Percentiles rank a stretch among this genome's conserved stretches.
Evolutionary conservation across 2,113 vertebrate species (phyloP).

Genomic region (Pelodiscus sinensis): DNA sequence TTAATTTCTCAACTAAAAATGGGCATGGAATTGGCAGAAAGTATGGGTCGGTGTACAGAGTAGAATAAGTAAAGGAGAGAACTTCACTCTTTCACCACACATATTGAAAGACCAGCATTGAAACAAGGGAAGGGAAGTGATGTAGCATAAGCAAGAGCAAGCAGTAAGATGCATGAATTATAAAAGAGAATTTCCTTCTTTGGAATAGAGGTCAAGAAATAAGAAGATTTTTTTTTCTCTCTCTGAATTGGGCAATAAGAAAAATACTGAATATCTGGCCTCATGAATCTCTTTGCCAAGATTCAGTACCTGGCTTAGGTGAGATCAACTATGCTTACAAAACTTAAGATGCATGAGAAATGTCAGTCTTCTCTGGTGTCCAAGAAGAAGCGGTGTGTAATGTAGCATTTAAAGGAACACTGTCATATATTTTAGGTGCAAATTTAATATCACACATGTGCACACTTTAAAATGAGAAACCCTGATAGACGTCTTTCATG

Average conservation of each 20-base stretch:
- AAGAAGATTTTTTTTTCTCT: neutral
- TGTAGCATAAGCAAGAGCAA: neutral
- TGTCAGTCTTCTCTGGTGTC: neutral
- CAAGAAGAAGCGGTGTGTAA: neutral
- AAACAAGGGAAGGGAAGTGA: neutral
- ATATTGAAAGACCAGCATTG: neutral
- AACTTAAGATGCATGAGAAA: neutral
- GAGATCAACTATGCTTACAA: neutral
- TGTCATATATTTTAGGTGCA: neutral
- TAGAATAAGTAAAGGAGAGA: neutral
- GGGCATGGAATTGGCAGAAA: neutral
- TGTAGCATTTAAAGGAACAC: neutral
- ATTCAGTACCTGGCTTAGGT: neutral
- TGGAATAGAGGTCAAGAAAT: neutral
- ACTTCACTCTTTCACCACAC: accelerated
- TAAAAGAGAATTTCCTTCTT: neutral
- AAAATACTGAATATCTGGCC: neutral
- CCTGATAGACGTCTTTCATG: neutral
- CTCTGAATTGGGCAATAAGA: neutral
- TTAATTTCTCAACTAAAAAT: neutral
- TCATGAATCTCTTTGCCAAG: accelerated
- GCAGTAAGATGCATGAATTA: accelerated
- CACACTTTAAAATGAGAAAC: neutral
- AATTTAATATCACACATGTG: neutral
- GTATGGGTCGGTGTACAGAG: neutral